These are phyloP conservation scores for Setophaga petechia DNA, from an alignment of 2,113 vertebrate genomes.

Conservation along the genomic window DNA sequence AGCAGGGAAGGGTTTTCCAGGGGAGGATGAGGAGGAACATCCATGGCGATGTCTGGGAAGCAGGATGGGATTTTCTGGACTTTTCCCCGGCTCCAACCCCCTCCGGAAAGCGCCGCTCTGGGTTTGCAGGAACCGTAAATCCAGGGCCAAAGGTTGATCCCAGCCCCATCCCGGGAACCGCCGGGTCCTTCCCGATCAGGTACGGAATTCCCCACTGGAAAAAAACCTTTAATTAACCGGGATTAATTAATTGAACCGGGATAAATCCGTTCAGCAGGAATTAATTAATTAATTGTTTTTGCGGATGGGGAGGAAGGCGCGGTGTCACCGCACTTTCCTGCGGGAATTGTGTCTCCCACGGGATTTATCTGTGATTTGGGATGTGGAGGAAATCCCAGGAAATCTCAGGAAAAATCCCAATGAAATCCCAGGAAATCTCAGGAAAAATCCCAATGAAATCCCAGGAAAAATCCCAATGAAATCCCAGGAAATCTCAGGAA, in stretches of 20 bases:
- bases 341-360: background rate
- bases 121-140: background rate
- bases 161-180: accelerated
- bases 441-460: too few relatives aligned
- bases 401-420: background rate
- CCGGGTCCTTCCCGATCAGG: background rate
- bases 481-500: too few relatives aligned
- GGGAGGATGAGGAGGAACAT: background rate
- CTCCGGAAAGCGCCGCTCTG: background rate
- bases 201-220: background rate
- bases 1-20: background rate
- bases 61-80: accelerated
- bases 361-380: background rate
- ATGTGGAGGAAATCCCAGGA: background rate
- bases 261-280: background rate
- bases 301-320: accelerated
- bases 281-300: too few relatives aligned
- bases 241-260: background rate
- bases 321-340: background rate
- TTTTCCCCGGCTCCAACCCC: background rate
- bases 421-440: background rate
- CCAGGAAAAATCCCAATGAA: too few relatives aligned
- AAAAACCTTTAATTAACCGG: background rate
- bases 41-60: background rate
- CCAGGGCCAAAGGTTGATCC: background rate